phyloP scores from a whole-genome alignment of 2,797 vertebrate genomes.

The Xiphophorus birchmanni region DNA sequence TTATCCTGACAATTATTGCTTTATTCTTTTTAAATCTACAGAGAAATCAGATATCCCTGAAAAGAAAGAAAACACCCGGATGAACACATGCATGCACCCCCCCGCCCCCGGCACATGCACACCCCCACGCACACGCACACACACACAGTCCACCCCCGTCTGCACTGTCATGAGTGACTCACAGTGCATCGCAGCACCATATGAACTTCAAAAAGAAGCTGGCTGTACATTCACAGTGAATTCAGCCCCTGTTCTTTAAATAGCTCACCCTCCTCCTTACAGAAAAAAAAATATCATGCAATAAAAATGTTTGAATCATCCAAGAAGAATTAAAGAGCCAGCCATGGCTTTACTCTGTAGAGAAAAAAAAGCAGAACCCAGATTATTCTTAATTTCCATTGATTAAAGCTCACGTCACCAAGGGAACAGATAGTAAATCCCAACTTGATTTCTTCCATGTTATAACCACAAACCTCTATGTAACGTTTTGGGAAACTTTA shows the following conservation, averaged over 20 bases:
- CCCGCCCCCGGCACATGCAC: conserved; percentile 34
- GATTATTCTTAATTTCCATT: conserved; percentile 46
- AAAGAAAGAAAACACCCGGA: conserved; percentile 60
- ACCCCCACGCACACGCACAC: conserved; percentile 21
- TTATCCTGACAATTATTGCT: conserved; percentile 27
- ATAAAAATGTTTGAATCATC: conserved; percentile 78
- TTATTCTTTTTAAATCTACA: conserved; percentile 37
- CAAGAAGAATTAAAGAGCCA: conserved; percentile 66
- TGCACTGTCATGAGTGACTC: conserved; percentile 80
- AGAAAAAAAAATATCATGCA: conserved; percentile 70
- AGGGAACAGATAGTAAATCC: not conserved
- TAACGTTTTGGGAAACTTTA: not conserved
- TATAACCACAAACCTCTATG: not conserved
- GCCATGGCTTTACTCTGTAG: conserved; percentile 37
- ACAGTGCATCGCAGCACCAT: conserved; percentile 67
- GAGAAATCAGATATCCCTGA: conserved; percentile 50
- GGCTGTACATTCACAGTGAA: conserved; percentile 76
- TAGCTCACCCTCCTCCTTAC: conserved; percentile 74
- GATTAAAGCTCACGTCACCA: conserved; percentile 13
- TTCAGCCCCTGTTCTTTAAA: conserved; percentile 76
- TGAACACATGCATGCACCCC: conserved; percentile 44
- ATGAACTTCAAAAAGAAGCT: conserved; percentile 80
- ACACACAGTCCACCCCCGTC: conserved; percentile 64
- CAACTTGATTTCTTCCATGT: not conserved
- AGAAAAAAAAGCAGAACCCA: conserved; percentile 22